Base-by-base conservation (phyloP, 2,888 invertebrate species). In the Sinopyrophorus schimmeli region DNA sequence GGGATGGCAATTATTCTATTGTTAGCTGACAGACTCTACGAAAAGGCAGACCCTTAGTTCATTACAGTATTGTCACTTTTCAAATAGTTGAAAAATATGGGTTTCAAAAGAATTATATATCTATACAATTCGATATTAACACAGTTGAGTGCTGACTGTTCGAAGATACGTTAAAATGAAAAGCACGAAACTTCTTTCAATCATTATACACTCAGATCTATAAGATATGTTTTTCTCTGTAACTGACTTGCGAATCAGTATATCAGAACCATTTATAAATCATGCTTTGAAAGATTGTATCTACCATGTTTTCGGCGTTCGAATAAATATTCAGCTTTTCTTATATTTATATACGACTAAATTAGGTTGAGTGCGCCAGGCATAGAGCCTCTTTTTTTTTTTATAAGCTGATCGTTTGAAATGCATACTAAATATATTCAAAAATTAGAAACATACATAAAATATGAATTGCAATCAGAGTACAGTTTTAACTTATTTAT, bases 1-100 rank as follows among this genome's bases (percentile, higher is more conserved):
- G 55, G 54, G 58, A 58, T 53, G 54, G 54, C 65, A 66, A 66
- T 69, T 66, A 64, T 64, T 58, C 61, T 57, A 60, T 67, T 69
- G 66, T 66, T 50, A 44, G 24, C 53, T 62, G 63, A 64, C 64
- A 63, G 62, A 54, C 51, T 47, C 55, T 57, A 60, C 58, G 49
- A 65, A 62, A 64, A 61, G 64, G 54, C 62, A 64, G 55, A 46
- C 59, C 56, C 55, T 39, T 50, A 58, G 56, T 61, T 64, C 63
- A 62, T 64, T 65, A 65, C 43, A 40, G 59, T 43, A 60, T 67
- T 65, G 63, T 65, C 57, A 52, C 42, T 39, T 58, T 58, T 53
- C 43, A 56, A 57, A 50, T 43, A 53, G 41, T 44, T 50, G 54
- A 47, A 54, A 50, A 56, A 53, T 55, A 55, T 55, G 47, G 39